A percentile compares a stretch with the other conserved stretches of the same genome.
phyloP scores from a whole-genome alignment of 2,888 invertebrate genomes.

The Brassicogethes aeneus region DNA sequence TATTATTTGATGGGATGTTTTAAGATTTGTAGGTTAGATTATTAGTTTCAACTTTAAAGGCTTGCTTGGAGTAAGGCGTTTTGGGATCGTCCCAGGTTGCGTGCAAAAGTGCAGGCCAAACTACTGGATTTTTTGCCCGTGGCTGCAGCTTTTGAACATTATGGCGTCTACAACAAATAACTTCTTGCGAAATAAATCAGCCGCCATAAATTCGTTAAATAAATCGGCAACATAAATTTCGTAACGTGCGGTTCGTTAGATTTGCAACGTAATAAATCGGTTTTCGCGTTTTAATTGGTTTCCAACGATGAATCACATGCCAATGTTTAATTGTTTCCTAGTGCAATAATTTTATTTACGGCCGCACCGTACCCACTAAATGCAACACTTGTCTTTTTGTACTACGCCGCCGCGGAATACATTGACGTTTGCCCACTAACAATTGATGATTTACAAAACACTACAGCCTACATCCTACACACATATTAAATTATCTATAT shows the following conservation, averaged over 20 bases:
- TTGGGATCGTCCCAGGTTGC: not conserved
- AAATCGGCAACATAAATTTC: not conserved
- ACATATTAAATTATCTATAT: too few species aligned
- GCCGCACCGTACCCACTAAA: not conserved
- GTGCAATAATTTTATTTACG: not conserved
- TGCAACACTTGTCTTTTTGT: not conserved
- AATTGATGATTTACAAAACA: too few species aligned
- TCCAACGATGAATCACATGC: not conserved
- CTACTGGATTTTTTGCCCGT: constrained; percentile 2
- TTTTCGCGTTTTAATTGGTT: not conserved
- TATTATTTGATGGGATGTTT: too few species aligned
- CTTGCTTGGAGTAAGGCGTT: too few species aligned
- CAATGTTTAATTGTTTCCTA: constrained; percentile 1
- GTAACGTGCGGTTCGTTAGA: not conserved
- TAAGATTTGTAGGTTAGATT: too few species aligned
- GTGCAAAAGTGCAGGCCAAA: not conserved
- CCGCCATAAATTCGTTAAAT: not conserved
- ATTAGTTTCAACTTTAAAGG: too few species aligned
- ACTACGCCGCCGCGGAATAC: too few species aligned
- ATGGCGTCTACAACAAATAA: not conserved
- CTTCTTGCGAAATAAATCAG: not conserved
- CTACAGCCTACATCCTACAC: too few species aligned
- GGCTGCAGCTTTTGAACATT: not conserved
- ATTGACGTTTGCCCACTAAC: too few species aligned
- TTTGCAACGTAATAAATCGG: constrained; percentile 1